Base-by-base conservation (phyloP, 1,140 invertebrate species). In the Drosophila murphyi region DNA sequence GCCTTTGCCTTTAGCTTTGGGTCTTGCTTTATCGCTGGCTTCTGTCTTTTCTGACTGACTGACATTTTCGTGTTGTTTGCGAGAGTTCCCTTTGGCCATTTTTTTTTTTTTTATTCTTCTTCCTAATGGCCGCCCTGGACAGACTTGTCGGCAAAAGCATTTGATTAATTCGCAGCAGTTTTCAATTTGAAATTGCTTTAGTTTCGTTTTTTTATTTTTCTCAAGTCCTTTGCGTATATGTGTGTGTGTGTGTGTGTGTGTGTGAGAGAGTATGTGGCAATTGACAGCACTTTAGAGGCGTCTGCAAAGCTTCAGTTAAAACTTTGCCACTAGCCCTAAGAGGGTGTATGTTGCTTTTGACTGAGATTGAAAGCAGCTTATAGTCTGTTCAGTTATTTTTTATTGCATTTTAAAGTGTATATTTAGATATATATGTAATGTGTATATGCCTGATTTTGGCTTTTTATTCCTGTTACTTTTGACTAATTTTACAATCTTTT, bases 101-200 rank as follows among this genome's bases (percentile, higher is more conserved):
- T 57, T 54, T 72, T 48, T 63, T 61, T 48, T 50, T 63, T 37
- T 41, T n/a, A 41, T 51, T 12, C 29, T 35, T 32, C n/a, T 35
- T 32, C n/a, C 7, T 68, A 64, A 71, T 71, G 52, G 60, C n/a
- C 6, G 41, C 10, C n/a, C 29, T 34, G 31, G 10, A 45, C 50
- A 35, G 39, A 48, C 45, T 69, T 62, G 63, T 56, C 61, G 60
- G 69, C 69, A 80, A 63, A 90, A 78, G 75, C 86, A 76, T 90
- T 89, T 89, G 85, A 89, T 89, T 89, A 89, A 89, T 89, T 90
- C 76, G 86, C 78, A 81, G 81, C 76, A 85, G 85, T 90, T 89
- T 88, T 89, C 86, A 89, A 90, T 89, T 83, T 85, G 72, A 72
- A 89, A 89, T 90, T 89, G 75, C 75, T 89, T 78, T 73, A 78